These are phyloP conservation scores for Miniopterus natalensis DNA, from an alignment of 2,113 vertebrate genomes.

Conservation along the genomic window DNA sequence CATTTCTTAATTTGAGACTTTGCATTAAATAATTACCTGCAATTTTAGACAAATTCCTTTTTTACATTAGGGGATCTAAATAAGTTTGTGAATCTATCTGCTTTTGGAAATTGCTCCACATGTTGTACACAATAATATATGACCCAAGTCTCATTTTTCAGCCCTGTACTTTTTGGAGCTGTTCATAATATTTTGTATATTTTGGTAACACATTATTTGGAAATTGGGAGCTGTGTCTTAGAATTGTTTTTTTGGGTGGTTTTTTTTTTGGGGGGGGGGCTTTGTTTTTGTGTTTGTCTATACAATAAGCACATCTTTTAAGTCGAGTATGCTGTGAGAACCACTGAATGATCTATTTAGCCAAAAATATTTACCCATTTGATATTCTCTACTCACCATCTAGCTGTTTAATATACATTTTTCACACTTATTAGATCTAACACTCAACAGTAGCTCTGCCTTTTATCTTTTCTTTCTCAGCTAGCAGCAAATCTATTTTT, in stretches of 20 bases:
- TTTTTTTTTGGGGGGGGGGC: background rate
- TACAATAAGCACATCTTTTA: background rate
- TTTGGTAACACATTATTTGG: background rate
- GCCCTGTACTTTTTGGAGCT: background rate
- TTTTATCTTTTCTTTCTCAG: background rate
- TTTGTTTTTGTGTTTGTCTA: background rate
- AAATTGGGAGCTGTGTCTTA: background rate
- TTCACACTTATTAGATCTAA: background rate
- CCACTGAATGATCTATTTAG: background rate
- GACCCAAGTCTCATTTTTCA: background rate
- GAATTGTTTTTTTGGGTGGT: background rate
- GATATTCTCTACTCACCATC: background rate
- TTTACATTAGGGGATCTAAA: background rate
- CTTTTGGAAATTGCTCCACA: background rate
- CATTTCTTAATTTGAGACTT: background rate
- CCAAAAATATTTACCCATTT: background rate
- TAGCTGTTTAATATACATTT: background rate
- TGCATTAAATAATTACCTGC: slow-evolving; percentile 23
- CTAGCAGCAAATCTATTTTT: background rate
- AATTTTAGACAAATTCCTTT: slow-evolving; percentile 32
- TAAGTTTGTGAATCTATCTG: background rate
- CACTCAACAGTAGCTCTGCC: background rate
- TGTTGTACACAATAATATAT: background rate
- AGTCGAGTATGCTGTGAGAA: background rate
- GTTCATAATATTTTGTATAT: background rate